Percentiles rank a stretch among this genome's conserved stretches.
Evolutionary conservation across 2,888 invertebrate genomes (phyloP).

Genomic region (Drosophila robusta): DNA sequence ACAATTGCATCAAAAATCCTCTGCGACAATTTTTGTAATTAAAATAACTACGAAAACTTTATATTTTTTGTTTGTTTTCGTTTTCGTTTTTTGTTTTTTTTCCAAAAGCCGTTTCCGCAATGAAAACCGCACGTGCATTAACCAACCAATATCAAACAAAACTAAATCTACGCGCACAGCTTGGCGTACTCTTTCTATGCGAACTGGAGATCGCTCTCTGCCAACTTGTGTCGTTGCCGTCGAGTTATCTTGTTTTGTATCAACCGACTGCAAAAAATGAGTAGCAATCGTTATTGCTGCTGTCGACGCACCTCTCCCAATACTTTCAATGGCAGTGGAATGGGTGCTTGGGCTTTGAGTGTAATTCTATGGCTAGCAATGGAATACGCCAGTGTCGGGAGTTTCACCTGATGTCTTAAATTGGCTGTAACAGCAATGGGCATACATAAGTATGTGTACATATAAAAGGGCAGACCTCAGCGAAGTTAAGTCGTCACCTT

Average conservation of each 20-base stretch:
- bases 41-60: background rate
- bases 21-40: slow-evolving; percentile 11
- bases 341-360: slow-evolving; percentile 54
- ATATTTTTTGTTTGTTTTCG: background rate
- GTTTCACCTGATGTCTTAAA: slow-evolving; percentile 70
- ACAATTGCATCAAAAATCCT: slow-evolving; percentile 24
- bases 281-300: slow-evolving; percentile 31
- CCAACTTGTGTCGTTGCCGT: slow-evolving; percentile 38
- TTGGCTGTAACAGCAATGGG: slow-evolving; percentile 28
- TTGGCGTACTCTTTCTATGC: slow-evolving; percentile 43
- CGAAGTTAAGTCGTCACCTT: background rate
- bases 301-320: slow-evolving; percentile 34
- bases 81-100: slow-evolving; percentile 2
- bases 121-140: slow-evolving; percentile 42
- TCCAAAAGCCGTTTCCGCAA: slow-evolving; percentile 11
- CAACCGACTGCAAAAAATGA: slow-evolving; percentile 52
- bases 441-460: background rate
- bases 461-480: background rate
- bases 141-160: slow-evolving; percentile 50
- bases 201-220: slow-evolving; percentile 62
- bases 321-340: slow-evolving; percentile 35
- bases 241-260: slow-evolving; percentile 60
- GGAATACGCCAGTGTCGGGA: slow-evolving; percentile 18
- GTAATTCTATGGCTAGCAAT: slow-evolving; percentile 39
- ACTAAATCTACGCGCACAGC: slow-evolving; percentile 46